Conservation (phyloP, 2,113 vertebrate genomes). For the Equus przewalskii region DNA sequence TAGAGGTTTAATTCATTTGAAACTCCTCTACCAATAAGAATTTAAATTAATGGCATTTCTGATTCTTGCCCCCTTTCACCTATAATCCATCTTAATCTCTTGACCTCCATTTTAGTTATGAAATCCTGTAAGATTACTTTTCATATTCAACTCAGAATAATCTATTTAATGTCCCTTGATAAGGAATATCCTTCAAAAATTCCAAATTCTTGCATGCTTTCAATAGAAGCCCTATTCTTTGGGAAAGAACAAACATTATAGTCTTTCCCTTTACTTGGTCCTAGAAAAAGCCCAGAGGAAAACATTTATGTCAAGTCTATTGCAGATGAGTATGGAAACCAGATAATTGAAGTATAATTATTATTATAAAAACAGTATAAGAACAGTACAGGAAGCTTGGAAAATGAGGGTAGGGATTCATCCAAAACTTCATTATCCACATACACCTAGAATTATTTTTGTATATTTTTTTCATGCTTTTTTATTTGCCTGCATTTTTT, state of each 20-base stretch:
- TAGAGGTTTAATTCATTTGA: constrained; percentile 43
- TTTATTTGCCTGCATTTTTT: constrained; percentile 42
- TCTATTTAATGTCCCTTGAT: constrained; percentile 79
- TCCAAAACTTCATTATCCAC: constrained; percentile 1
- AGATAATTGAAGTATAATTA: neutral
- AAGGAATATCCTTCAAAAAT: constrained; percentile 71
- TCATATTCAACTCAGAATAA: constrained; percentile 72
- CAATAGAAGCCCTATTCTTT: neutral
- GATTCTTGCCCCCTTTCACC: constrained; percentile 52
- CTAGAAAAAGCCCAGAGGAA: neutral
- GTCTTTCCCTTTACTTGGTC: constrained; percentile 50
- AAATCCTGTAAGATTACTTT: constrained; percentile 67
- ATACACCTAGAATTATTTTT: constrained; percentile 16
- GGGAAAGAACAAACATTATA: constrained; percentile 60
- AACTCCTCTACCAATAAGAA: constrained; percentile 69
- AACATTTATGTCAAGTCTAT: neutral
- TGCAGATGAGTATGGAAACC: neutral
- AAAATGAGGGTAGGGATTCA: neutral
- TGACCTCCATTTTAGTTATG: constrained; percentile 68
- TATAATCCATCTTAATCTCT: constrained; percentile 82
- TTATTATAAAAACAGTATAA: constrained; percentile 26
- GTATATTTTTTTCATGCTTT: neutral
- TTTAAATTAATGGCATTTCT: constrained; percentile 64
- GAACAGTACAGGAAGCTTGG: neutral
- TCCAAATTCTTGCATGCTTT: constrained; percentile 19